A percentile compares a stretch with the other conserved stretches of the same genome.
phyloP scores from a whole-genome alignment of 2,797 vertebrate genomes.

The Crax fasciolata region DNA sequence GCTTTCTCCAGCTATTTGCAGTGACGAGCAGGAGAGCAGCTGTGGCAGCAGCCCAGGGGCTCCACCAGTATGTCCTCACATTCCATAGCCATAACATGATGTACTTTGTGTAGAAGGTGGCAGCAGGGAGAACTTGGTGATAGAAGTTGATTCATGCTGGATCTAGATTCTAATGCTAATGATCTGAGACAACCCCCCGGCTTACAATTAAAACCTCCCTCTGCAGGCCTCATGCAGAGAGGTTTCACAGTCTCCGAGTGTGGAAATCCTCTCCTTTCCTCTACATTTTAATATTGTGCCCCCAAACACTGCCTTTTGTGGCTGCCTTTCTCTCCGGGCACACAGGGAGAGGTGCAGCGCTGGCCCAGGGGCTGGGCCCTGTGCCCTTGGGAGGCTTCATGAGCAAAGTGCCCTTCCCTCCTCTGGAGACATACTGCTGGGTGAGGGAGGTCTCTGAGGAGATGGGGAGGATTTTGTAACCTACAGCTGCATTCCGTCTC shows the following conservation, averaged over 20 bases:
- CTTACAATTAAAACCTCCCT: neutral
- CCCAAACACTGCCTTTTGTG: accelerated
- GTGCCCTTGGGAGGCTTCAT: neutral
- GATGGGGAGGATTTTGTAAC: neutral
- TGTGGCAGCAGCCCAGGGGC: neutral
- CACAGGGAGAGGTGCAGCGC: accelerated
- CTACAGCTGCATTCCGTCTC: accelerated
- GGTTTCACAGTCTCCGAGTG: neutral
- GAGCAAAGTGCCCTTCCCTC: neutral
- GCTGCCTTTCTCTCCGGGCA: accelerated
- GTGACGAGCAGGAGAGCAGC: accelerated
- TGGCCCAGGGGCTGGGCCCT: neutral
- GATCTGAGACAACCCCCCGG: neutral
- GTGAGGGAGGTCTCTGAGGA: neutral
- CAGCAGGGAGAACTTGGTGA: no score
- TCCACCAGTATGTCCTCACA: accelerated
- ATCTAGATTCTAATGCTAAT: neutral
- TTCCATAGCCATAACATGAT: accelerated
- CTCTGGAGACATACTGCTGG: neutral
- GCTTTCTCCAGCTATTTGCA: neutral
- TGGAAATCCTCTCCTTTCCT: no score
- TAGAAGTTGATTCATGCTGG: accelerated
- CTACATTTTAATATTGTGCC: no score
- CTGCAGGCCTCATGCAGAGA: neutral
- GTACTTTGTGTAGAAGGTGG: no score